A percentile compares a stretch with the other conserved stretches of the same genome.
phyloP scores from a whole-genome alignment of 2,888 invertebrate genomes.

The Luperina nickerlii region DNA sequence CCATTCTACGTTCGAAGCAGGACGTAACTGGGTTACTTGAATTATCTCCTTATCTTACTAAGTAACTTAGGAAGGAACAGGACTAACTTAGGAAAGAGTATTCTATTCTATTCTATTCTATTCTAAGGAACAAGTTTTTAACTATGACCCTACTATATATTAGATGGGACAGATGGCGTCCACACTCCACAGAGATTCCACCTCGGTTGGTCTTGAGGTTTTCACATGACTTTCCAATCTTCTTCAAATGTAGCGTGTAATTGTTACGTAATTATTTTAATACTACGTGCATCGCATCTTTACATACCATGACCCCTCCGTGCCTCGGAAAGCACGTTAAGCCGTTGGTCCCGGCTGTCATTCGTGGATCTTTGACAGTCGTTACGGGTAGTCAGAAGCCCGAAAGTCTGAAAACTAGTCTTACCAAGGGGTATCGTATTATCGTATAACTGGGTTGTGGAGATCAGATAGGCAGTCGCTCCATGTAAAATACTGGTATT shows the following conservation, averaged over 20 bases:
- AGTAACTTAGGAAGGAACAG: neutral
- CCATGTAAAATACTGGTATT: too few species aligned
- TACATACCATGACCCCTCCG: too few species aligned
- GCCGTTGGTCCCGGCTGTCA: too few species aligned
- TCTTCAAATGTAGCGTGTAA: neutral
- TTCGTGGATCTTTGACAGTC: too few species aligned
- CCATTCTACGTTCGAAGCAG: neutral
- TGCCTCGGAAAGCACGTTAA: too few species aligned
- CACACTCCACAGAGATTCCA: neutral
- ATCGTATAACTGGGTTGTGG: too few species aligned
- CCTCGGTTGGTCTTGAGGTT: neutral
- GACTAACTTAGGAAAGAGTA: too few species aligned
- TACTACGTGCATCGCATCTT: slow-evolving; percentile 7
- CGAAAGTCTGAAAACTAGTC: too few species aligned
- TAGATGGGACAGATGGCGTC: neutral
- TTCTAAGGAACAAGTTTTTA: neutral
- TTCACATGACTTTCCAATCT: neutral
- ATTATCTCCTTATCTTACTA: neutral
- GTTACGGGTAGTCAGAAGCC: too few species aligned
- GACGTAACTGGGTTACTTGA: neutral
- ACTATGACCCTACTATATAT: neutral
- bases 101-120: too few species aligned
- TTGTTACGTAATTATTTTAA: neutral
- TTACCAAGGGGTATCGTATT: too few species aligned
- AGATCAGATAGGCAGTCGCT: too few species aligned